Evolutionary conservation across 1,140 invertebrate species (phyloP).

Genomic region (Nasonia vitripennis): DNA sequence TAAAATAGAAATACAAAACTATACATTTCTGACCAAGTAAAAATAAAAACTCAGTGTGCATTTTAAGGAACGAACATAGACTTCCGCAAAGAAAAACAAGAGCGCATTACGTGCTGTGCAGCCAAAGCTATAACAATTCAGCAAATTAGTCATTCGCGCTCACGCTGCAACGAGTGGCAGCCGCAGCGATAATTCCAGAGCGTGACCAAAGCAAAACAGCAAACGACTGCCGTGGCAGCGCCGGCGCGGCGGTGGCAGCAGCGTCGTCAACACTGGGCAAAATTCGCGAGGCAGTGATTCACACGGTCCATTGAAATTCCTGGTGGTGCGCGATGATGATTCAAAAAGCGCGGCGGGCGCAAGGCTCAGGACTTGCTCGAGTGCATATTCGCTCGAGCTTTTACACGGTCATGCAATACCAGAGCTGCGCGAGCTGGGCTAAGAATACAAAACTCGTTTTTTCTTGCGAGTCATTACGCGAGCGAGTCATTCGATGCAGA

Average conservation of each 20-base stretch:
- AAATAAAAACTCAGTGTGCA: not conserved
- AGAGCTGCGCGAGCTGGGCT: not conserved
- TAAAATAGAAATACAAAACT: too few relatives aligned
- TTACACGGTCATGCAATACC: not conserved
- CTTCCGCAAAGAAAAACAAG: not conserved
- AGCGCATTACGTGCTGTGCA: not conserved
- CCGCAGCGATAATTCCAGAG: not conserved
- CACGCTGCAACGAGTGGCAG: not conserved
- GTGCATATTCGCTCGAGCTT: not conserved
- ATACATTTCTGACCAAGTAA: too few relatives aligned
- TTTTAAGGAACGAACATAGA: not conserved
- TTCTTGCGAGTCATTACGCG: constrained; percentile 5
- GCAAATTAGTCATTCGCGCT: constrained; percentile 19
- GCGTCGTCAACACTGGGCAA: not conserved
- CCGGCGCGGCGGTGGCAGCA: not conserved
- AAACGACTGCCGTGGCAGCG: not conserved
- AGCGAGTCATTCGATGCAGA: not conserved
- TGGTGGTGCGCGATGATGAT: not conserved
- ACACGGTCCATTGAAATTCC: constrained; percentile 5
- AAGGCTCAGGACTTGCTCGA: not conserved
- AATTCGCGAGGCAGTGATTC: constrained; percentile 7
- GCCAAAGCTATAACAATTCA: constrained; percentile 20
- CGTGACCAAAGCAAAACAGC: not conserved
- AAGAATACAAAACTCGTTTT: constrained; percentile 17
- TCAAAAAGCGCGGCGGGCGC: not conserved